phyloP scores from a whole-genome alignment of 2,797 vertebrate genomes.

The Macrochelys suwanniensis region DNA sequence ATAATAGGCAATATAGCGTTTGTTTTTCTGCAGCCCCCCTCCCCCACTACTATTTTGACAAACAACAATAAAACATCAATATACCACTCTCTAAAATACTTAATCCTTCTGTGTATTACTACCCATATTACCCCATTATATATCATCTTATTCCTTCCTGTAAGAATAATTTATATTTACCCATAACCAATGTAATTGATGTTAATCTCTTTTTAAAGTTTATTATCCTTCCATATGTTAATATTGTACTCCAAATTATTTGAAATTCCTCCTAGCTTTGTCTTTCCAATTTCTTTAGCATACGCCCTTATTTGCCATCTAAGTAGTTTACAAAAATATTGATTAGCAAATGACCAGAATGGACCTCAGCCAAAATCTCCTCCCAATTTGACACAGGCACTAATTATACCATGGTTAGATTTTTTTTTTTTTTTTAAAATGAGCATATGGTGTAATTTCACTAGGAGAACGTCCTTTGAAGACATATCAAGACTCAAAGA shows the following conservation, averaged over 20 bases:
- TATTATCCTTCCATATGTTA: background rate
- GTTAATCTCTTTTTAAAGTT: too few relatives aligned
- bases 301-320: background rate
- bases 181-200: background rate
- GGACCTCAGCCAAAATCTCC: background rate
- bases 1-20: background rate
- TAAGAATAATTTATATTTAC: background rate
- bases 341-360: background rate
- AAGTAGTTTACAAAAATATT: conserved; percentile 3
- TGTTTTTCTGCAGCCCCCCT: background rate
- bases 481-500: background rate
- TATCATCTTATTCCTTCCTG: background rate
- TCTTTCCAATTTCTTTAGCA: background rate
- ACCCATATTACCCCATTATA: background rate
- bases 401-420: background rate
- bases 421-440: too few relatives aligned
- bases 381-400: background rate
- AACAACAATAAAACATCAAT: background rate
- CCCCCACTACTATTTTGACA: too few relatives aligned
- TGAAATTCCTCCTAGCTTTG: background rate
- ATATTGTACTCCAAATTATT: background rate
- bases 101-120: background rate
- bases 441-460: too few relatives aligned
- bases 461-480: too few relatives aligned
- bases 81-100: background rate